Evolutionary conservation across 2,113 vertebrate genomes (phyloP).

Genomic region (Hystrix cristata): DNA sequence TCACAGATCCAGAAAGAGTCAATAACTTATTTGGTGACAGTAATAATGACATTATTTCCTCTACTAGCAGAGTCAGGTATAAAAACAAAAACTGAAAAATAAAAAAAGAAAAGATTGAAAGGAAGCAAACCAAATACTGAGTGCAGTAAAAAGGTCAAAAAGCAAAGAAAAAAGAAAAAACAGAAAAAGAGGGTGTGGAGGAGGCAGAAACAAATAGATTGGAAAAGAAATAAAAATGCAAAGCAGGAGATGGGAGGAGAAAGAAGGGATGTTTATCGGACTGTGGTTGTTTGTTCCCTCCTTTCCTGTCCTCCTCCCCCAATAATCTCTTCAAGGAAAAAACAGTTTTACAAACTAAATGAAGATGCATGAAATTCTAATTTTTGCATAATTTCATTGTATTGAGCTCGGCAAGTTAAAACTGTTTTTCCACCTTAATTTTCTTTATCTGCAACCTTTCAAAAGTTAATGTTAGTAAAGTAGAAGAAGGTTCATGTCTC

Average conservation of each 20-base stretch:
- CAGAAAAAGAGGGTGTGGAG: neutral
- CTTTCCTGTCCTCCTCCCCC: neutral
- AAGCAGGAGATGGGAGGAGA: neutral
- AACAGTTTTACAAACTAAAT: neutral
- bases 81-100: constrained; percentile 43
- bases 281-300: neutral
- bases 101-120: neutral
- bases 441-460: neutral
- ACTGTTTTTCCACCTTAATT: constrained; percentile 9
- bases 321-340: constrained; percentile 46
- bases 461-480: neutral
- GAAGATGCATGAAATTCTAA: neutral
- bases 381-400: constrained; percentile 35
- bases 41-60: constrained; percentile 42
- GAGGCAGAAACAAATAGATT: neutral
- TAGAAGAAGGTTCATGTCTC: neutral
- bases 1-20: constrained; percentile 15
- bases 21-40: neutral
- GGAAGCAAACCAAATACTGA: neutral
- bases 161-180: neutral
- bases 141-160: neutral
- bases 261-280: neutral
- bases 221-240: neutral
- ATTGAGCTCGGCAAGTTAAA: neutral
- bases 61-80: neutral